Base-by-base conservation (phyloP, 2,888 invertebrate species). In the Phytoseiulus persimilis region DNA sequence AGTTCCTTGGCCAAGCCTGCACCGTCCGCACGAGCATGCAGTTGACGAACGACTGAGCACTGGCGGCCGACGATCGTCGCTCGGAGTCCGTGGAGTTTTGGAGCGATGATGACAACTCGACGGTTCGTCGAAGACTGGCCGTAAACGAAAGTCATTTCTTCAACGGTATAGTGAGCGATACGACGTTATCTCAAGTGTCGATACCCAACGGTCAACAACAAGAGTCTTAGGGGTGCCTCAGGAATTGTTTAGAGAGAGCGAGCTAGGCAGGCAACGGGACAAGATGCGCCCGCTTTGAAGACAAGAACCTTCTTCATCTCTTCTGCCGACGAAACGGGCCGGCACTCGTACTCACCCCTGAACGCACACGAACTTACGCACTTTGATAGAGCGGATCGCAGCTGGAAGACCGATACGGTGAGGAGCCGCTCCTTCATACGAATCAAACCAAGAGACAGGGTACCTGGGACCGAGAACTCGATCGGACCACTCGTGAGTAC, bases 121-220 rank as follows among this genome's bases (percentile, higher is more conserved):
- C 65, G 65, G 65, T 23, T 65, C 23, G 65, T 65, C 65, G 65
- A 65, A 65, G 65, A 65, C 65, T 65, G 65, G 65, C 65, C 65
- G 65, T 65, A 65, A 65, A 65, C 65, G 65, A 65, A 65, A 65
- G 65, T 65, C 65, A 65, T 65, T 65, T 65, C 65, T 65, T 65
- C 18, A 65, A 65, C 65, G 65, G 65, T 65, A 65, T 65, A 28
- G 65, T 65, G 65, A 65, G 65, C 65, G 65, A 65, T 65, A 65
- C 11, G 65, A 65, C 65, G 65, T 65, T 65, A 65, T 65, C 65
- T 65, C 65, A 65, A 65, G 65, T 65, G 65, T 65, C 28, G 65
- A 65, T 65, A 65, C 65, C 65, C 65, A 65, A 65, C 65, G 65
- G 65, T 65, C 65, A 65, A 65, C 65, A 65, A 65, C 65, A 65